Conservation (phyloP, 2,113 vertebrate species). For the Nematolebias whitei region DNA sequence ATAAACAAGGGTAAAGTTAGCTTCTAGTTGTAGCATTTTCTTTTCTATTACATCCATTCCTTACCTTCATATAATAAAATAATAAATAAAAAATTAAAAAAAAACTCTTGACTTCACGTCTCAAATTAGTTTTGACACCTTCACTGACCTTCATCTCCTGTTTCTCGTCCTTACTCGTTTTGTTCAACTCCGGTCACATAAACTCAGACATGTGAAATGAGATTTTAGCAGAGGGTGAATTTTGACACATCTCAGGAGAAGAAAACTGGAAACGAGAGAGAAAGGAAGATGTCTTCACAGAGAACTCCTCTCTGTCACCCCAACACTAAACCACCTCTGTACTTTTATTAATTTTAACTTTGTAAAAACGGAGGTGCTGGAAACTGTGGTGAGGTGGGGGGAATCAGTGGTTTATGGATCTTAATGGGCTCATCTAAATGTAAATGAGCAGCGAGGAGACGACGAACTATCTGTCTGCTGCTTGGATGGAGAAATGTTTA, state of each 20-base stretch:
- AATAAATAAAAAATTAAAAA: too few relatives aligned
- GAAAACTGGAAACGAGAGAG: background rate
- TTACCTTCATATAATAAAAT: too few relatives aligned
- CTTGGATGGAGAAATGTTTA: conserved; percentile 25
- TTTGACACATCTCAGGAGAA: background rate
- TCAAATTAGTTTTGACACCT: background rate
- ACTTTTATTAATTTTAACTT: conserved; percentile 20
- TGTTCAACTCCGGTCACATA: accelerated
- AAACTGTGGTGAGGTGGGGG: background rate
- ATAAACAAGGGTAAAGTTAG: too few relatives aligned
- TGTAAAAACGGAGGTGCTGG: conserved; percentile 18
- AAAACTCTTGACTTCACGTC: too few relatives aligned
- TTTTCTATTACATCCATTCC: too few relatives aligned
- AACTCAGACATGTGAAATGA: background rate
- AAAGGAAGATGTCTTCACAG: background rate
- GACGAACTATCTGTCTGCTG: conserved; percentile 18
- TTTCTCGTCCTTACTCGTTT: background rate
- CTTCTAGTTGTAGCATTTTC: background rate
- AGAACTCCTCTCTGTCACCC: background rate
- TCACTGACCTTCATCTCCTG: background rate
- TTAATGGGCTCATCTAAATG: conserved; percentile 75
- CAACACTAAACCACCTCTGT: conserved; percentile 17
- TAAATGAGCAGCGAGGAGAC: conserved; percentile 56
- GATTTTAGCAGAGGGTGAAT: background rate
- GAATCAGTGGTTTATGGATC: conserved; percentile 40